Evolutionary conservation across 1,140 invertebrate species (phyloP), one percentile per base, ranked within the genome.

Genomic region (Chrysoperla carnea): DNA sequence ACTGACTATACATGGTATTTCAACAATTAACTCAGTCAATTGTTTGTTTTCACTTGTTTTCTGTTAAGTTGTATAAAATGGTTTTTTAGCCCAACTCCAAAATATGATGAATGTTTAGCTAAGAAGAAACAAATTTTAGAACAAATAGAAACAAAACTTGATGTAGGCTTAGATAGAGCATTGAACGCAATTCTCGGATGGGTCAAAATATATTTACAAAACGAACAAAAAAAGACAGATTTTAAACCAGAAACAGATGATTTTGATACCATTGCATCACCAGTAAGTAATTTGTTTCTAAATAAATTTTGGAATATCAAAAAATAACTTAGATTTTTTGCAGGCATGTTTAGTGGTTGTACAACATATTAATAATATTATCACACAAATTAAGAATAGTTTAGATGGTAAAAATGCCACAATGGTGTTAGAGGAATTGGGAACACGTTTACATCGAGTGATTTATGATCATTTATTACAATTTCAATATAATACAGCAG

Each of bases 221-320:
- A 73, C 5, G 92, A 98, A 59, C 94, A 99, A 64, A 90, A 89
- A 58, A 95, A 95, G 59, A 84, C 80, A 1, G 94, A 98, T 60
- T 98, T 94, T 52, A 94, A 88, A 56, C 90, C 92, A 0, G 94
- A 98, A 61, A 81, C 70, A 6, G 82, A 86, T 52, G 74, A 81
- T 6, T 53, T 66, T 37, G 79, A 85, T 52, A 85, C 81, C 1
- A 60, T 86, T 17, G 76, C 76, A 6, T 85, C 82, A 23, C 62
- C 73, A 4, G 76, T 78, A 62, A 64, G 56, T 54, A 33, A 33
- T 13, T 23, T 9, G 4, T 11, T 33, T 11, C 12, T 11, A 31
- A 27, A 33, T 11, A 12, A 11, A 11, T 23, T 3, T 23, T 23
- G 17, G 17, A 5, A 23, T 23, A 3, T 23, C 2, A 23, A 23